These are phyloP conservation scores for Eulithis prunata DNA, from an alignment of 2,888 invertebrate genomes.

Conservation along the genomic window DNA sequence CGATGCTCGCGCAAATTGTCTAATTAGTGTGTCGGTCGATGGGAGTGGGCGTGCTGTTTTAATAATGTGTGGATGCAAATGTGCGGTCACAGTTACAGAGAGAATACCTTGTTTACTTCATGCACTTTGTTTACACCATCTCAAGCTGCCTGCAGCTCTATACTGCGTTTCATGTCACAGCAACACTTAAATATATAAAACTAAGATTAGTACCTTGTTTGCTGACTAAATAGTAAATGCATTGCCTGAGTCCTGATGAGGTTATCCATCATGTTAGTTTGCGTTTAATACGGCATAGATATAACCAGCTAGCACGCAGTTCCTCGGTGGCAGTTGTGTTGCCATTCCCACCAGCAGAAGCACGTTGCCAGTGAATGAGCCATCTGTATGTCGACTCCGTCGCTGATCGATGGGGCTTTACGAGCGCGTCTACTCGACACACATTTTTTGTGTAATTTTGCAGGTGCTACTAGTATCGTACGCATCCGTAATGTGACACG, in stretches of 20 bases:
- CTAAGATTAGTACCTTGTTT: background rate
- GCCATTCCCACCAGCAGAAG: constrained; percentile 10
- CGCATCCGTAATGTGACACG: constrained; percentile 27
- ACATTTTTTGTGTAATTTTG: constrained; percentile 52
- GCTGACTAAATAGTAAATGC: background rate
- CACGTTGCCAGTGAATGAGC: constrained; percentile 39
- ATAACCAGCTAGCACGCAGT: background rate
- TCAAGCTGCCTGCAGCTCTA: background rate
- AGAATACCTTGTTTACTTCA: constrained; percentile 10
- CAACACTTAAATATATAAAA: background rate
- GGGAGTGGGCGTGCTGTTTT: constrained; percentile 53
- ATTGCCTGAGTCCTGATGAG: too few relatives aligned
- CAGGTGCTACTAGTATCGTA: constrained; percentile 48
- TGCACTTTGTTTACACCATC: too few relatives aligned
- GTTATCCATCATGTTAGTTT: background rate
- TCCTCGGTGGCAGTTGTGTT: background rate
- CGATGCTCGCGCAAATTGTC: constrained; percentile 70
- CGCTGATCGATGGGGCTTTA: constrained; percentile 48
- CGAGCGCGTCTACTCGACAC: constrained; percentile 48
- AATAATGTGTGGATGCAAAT: constrained; percentile 70
- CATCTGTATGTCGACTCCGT: constrained; percentile 50
- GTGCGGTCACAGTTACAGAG: constrained; percentile 35
- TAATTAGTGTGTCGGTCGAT: constrained; percentile 71
- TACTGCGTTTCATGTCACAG: background rate
- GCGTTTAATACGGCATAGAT: background rate